phyloP scores from a whole-genome alignment of 1,140 invertebrate genomes.

The Colletes latitarsis region DNA sequence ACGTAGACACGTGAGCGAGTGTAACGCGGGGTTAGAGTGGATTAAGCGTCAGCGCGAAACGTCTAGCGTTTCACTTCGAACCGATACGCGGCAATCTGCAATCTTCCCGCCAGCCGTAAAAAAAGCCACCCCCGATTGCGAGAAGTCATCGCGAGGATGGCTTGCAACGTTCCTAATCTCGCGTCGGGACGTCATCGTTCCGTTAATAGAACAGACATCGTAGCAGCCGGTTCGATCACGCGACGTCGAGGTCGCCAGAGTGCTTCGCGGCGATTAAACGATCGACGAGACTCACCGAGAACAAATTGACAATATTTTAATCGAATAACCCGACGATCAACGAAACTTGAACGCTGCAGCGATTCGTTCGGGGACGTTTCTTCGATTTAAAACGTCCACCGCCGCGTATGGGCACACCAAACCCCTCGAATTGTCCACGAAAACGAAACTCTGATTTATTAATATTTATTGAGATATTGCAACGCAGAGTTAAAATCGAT shows the following conservation, averaged over 20 bases:
- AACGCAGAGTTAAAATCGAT: too few relatives aligned
- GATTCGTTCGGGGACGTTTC: too few relatives aligned
- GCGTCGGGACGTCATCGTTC: background rate
- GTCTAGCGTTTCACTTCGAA: background rate
- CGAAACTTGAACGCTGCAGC: too few relatives aligned
- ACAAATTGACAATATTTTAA: too few relatives aligned
- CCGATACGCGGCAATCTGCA: background rate
- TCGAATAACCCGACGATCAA: too few relatives aligned
- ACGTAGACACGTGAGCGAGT: too few relatives aligned
- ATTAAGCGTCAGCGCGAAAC: background rate
- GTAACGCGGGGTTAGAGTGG: too few relatives aligned
- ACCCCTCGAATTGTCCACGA: too few relatives aligned
- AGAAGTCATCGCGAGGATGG: conserved; percentile 2
- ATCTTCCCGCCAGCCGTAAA: background rate
- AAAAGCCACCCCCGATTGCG: background rate
- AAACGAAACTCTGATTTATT: too few relatives aligned
- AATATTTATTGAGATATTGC: too few relatives aligned
- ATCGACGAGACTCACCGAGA: background rate
- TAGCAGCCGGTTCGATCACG: background rate
- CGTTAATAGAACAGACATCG: conserved; percentile 37
- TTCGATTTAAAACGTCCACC: too few relatives aligned
- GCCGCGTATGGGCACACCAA: too few relatives aligned
- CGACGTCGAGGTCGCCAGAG: background rate
- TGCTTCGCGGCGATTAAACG: background rate
- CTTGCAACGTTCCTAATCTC: background rate